Evolutionary conservation across 92 coral and sea anemone species (phyloP), one percentile per base, ranked within the genome.

Genomic region (Scolanthus callimorphus): DNA sequence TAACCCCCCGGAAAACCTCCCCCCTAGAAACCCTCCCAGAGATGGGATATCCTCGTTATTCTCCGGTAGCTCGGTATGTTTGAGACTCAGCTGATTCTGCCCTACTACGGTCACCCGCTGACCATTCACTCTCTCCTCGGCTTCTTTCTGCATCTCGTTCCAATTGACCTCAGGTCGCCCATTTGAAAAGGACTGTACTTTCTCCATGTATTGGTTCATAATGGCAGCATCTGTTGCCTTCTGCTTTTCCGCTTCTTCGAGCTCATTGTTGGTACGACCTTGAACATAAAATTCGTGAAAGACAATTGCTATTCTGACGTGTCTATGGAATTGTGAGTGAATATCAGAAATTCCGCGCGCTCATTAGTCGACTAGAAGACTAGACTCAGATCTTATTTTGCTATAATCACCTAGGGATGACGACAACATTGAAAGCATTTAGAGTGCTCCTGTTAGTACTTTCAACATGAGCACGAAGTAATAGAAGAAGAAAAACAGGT

Each of bases 91-190:
- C 70, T 92, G 94, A 66, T 90, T 72, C 26, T 88, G 97, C 20
- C 63, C 70, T 15, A 94, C 70, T 9, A 94, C 78, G 49, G 95
- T 84, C 22, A 94, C 78, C 50, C 73, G 75, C 73, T 94, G 99
- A 52, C 83, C 87, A 58, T 80, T 84, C 6, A 87, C 82, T 28
- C 68, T 69, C 60, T 76, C 86, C 50, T 80, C 77, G 10, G 87
- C 73, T 28, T 70, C 66, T 11, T 67, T 60, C 56, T 78, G 85
- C 71, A 63, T 78, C 25, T 67, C 73, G 17, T 34, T 53, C 64
- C 62, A 68, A 17, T 58, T 48, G 21, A 29, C 44, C 8, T 52
- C 62, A 1, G 84, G 73, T 8, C 56, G 56, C 50, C 48, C 67
- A 28, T 31, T 39, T 9, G 86, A 63, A 11, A 83, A 59, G 30